Conservation (phyloP, 2,797 vertebrate genomes). For the Alcedo quadribrachys region DNA sequence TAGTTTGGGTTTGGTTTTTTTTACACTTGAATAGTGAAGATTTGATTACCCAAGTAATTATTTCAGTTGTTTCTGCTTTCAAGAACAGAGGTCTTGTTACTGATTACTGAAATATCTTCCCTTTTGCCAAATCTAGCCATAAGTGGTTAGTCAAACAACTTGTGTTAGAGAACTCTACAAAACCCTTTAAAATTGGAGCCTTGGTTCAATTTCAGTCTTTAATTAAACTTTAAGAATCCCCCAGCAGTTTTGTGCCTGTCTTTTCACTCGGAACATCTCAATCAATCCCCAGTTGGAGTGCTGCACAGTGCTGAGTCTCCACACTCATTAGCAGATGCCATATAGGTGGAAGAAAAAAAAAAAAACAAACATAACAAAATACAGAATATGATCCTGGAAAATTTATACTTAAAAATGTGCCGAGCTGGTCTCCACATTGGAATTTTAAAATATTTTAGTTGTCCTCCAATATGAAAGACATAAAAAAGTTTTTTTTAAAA, state of each 20-base stretch:
- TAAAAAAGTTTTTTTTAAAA: neutral
- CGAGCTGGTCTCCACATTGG: neutral
- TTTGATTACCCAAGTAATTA: neutral
- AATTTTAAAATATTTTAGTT: neutral
- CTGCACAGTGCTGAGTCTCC: neutral
- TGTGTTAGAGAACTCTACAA: neutral
- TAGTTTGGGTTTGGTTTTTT: neutral
- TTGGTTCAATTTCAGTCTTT: neutral
- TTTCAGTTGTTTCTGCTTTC: neutral
- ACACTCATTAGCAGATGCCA: neutral
- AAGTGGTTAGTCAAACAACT: neutral
- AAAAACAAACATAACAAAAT: neutral
- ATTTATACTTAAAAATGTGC: neutral
- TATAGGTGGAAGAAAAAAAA: neutral
- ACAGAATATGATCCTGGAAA: neutral
- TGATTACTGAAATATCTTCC: neutral
- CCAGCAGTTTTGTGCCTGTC: neutral
- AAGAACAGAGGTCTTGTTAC: neutral
- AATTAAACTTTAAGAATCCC: neutral
- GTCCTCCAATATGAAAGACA: neutral
- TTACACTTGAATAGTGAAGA: neutral
- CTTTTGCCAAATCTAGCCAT: neutral
- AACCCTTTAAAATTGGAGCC: neutral
- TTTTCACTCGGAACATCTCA: neutral
- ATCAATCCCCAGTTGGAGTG: fast-evolving